A percentile compares a stretch with the other conserved stretches of the same genome.
These are phyloP conservation scores for Apodemus speciosus DNA, from an alignment of 2,113 vertebrate genomes.

Conservation along the genomic window DNA sequence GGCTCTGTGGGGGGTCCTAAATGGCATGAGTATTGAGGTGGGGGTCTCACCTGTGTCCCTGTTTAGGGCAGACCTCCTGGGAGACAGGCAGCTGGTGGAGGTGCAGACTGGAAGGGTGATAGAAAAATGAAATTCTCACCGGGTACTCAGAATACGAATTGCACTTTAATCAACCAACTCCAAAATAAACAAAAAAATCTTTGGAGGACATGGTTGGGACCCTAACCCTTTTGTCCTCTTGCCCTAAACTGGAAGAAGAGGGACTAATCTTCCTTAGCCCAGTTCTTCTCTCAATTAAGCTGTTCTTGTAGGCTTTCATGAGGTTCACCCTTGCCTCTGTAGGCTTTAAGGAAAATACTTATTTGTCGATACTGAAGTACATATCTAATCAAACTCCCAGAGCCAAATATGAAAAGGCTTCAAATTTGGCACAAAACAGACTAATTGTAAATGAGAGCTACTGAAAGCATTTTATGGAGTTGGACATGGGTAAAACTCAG, in stretches of 20 bases:
- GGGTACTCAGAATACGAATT: no score
- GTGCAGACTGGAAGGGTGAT: no score
- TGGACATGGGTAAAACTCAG: fast-evolving
- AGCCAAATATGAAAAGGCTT: neutral
- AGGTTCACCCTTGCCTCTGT: neutral
- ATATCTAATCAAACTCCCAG: neutral
- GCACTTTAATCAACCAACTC: neutral
- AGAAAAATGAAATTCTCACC: no score
- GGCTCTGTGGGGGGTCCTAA: no score
- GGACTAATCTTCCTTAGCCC: neutral
- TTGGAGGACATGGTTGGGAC: neutral
- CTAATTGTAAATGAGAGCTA: neutral
- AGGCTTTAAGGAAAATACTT: neutral
- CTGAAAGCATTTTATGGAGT: neutral
- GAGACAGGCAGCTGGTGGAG: no score
- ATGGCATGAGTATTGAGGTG: no score
- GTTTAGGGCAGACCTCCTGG: no score
- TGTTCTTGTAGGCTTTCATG: neutral
- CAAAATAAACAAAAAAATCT: neutral
- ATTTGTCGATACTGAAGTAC: neutral
- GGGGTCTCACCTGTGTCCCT: no score
- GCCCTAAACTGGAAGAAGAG: neutral
- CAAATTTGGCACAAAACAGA: neutral
- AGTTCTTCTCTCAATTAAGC: neutral
- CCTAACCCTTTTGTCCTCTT: neutral